Percentiles rank a stretch among this genome's conserved stretches.
phyloP scores from a whole-genome alignment of 2,797 vertebrate species.

The Chaetodon trifasciatus region DNA sequence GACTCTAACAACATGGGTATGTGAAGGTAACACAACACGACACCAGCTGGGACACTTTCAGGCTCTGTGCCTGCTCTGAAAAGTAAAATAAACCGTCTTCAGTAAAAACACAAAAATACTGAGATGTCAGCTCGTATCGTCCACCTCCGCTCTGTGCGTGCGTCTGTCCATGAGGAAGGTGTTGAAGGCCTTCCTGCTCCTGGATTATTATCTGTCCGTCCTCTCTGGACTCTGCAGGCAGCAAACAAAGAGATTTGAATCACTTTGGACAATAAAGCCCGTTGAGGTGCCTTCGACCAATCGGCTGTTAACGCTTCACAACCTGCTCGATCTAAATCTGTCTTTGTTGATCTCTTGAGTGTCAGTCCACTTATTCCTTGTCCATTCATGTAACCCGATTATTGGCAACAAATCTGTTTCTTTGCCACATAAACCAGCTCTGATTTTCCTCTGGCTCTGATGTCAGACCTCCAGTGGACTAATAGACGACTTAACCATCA shows the following conservation, averaged over 20 bases:
- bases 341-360: conserved; percentile 1
- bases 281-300: no score
- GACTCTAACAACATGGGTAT: no score
- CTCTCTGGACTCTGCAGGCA: not conserved
- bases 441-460: conserved; percentile 2
- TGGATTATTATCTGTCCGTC: not conserved
- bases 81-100: no score
- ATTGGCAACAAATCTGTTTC: conserved; percentile 11
- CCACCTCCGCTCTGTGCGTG: no score
- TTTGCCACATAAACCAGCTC: conserved; percentile 3
- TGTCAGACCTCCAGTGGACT: not conserved
- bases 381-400: conserved; percentile 9
- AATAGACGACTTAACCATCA: not conserved
- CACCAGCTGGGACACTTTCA: no score
- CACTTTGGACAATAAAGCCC: not conserved
- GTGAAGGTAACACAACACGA: no score
- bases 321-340: not conserved
- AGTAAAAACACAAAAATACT: no score
- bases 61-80: no score
- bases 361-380: not conserved
- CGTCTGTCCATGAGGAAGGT: not conserved
- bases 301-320: not conserved
- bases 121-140: no score
- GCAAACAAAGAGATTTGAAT: not conserved
- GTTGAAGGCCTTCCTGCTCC: not conserved